A percentile compares a stretch with the other conserved stretches of the same genome.
These are phyloP conservation scores for Drosophila limbata DNA, from an alignment of 2,888 invertebrate species.

Conservation along the genomic window DNA sequence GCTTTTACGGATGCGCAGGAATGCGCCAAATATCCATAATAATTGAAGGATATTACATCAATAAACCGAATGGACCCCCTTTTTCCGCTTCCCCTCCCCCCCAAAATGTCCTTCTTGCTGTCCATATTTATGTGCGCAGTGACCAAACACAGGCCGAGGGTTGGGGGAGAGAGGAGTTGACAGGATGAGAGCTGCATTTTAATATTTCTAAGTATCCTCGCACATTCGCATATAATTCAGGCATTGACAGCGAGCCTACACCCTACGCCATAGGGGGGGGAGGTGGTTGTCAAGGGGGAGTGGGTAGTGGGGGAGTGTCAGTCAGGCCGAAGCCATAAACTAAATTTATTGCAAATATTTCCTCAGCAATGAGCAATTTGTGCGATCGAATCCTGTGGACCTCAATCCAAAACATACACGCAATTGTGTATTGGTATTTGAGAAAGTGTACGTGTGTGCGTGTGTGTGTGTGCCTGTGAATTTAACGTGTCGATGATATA, in stretches of 20 bases:
- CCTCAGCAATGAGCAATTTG: slow-evolving; percentile 83
- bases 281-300: neutral
- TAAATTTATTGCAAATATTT: slow-evolving; percentile 85
- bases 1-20: slow-evolving; percentile 54
- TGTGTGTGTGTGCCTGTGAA: slow-evolving; percentile 45
- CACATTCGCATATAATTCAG: slow-evolving; percentile 82
- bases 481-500: slow-evolving; percentile 81
- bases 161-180: neutral
- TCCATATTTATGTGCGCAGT: slow-evolving; percentile 24
- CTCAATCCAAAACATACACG: slow-evolving; percentile 36
- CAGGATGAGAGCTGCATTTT: slow-evolving; percentile 76
- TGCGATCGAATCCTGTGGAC: slow-evolving; percentile 78
- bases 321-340: slow-evolving; percentile 78
- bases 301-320: slow-evolving; percentile 50
- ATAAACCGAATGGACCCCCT: slow-evolving; percentile 70
- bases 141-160: slow-evolving; percentile 29
- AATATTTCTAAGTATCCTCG: slow-evolving; percentile 79
- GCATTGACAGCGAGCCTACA: slow-evolving; percentile 74
- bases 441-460: slow-evolving; percentile 2
- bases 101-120: too few species aligned
- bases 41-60: slow-evolving; percentile 84
- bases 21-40: slow-evolving; percentile 83
- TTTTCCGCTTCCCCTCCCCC: neutral
- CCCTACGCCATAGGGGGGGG: neutral
- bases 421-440: slow-evolving; percentile 19